Evolutionary conservation across 2,888 invertebrate species (phyloP), one percentile per base, ranked within the genome.

Genomic region (Sisyra nigra): DNA sequence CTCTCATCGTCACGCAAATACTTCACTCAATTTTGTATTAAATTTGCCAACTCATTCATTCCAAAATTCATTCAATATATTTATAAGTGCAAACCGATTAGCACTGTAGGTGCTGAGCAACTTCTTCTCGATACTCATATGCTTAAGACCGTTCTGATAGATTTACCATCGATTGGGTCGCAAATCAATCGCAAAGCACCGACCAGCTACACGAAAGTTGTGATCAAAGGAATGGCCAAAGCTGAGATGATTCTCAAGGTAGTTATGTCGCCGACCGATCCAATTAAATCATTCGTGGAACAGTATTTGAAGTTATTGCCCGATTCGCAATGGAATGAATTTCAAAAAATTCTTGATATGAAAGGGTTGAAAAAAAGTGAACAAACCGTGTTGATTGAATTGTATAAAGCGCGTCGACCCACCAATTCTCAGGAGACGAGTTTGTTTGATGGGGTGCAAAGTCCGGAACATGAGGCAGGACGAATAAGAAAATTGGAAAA

Each of bases 171-270:
- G 0, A 79, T 93, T 17, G 88, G 88, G 0, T 89, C 91, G 1
- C 84, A 85, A 53, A 82, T 93, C 1, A 79, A 79, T 48, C 69
- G 92, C 6, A 88, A 88, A 52, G 87, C 93, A 4, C 94, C 94
- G 0, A 82, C 88, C 0, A 85, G 87, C 47, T 92, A 80, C 49
- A 78, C 80, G 0, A 84, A 84, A 57, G 80, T 81, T 3, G 71
- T 72, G 0, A 66, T 69, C 6, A 71, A 70, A 81, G 65, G 94
- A 30, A 96, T 98, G 93, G 91, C 89, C 0, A 88, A 89, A 56
- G 96, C 96, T 0, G 98, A 98, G 63, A 94, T 97, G 91, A 86
- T 98, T 32, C 67, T 98, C n/a, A 98, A 98, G 67, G 74, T 97
- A 24, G 92, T 96, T 0, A 96, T 97, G 96, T 85, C 93, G 1